Percentiles rank a stretch among this genome's conserved stretches.
Evolutionary conservation across 2,888 invertebrate species (phyloP).

Genomic region (Sussaba pulchella): DNA sequence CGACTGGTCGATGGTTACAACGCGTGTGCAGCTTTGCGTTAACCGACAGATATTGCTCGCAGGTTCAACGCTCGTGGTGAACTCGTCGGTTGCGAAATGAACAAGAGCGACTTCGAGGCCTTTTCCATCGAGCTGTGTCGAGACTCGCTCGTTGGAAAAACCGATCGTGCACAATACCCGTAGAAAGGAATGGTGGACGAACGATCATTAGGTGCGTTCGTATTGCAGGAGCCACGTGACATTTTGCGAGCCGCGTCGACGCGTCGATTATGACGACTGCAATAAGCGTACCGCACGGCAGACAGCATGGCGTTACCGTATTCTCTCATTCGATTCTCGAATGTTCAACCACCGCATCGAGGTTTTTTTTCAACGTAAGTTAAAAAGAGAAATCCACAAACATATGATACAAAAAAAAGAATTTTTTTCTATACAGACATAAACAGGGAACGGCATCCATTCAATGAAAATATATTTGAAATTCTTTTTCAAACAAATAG

Average conservation of each 20-base stretch:
- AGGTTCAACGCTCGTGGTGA: slow-evolving; percentile 31
- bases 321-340: not conserved
- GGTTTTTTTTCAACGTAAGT: too few relatives aligned
- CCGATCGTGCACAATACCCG: slow-evolving; percentile 25
- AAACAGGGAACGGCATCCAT: too few relatives aligned
- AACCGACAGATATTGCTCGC: not conserved
- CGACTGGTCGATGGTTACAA: not conserved
- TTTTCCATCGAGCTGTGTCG: slow-evolving; percentile 12
- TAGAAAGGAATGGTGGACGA: slow-evolving; percentile 32
- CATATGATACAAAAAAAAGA: too few relatives aligned
- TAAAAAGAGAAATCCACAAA: too few relatives aligned
- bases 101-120: slow-evolving; percentile 8
- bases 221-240: not conserved
- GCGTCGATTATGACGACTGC: slow-evolving; percentile 23
- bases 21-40: not conserved
- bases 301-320: slow-evolving; percentile 12
- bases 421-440: too few relatives aligned
- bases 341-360: too few relatives aligned
- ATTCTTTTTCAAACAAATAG: too few relatives aligned
- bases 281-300: not conserved
- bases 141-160: slow-evolving; percentile 15
- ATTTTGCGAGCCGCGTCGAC: not conserved
- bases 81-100: slow-evolving; percentile 11
- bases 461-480: not conserved
- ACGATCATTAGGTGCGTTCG: not conserved